A percentile compares a stretch with the other conserved stretches of the same genome.
phyloP scores from a whole-genome alignment of 2,113 vertebrate species.

The Limanda limanda region DNA sequence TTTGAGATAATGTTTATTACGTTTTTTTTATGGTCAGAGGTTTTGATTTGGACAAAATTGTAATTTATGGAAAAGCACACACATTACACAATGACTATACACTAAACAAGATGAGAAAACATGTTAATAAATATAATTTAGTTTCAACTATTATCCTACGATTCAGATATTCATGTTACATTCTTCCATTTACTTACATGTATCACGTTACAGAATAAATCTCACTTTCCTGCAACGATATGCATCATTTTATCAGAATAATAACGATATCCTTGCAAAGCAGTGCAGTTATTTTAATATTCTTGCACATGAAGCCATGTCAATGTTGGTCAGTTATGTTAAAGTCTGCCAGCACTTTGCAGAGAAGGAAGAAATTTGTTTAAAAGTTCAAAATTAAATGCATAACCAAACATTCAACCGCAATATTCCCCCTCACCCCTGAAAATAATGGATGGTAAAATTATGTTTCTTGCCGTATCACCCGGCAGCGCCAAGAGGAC shows the following conservation, averaged over 20 bases:
- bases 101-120: no score
- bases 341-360: neutral
- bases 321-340: neutral
- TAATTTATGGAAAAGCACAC: no score
- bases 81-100: no score
- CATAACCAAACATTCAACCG: neutral
- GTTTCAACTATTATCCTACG: no score
- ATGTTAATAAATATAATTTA: no score
- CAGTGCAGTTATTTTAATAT: neutral
- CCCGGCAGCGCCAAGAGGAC: neutral
- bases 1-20: no score
- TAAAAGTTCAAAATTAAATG: neutral
- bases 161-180: no score
- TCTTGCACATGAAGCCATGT: neutral
- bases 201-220: neutral
- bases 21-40: no score
- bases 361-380: neutral
- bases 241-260: no score
- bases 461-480: neutral
- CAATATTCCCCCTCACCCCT: neutral
- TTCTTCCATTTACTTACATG: neutral
- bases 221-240: neutral
- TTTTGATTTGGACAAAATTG: no score
- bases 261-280: neutral
- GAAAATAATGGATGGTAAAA: neutral